A percentile compares a stretch with the other conserved stretches of the same genome.
phyloP scores from a whole-genome alignment of 1,140 invertebrate genomes.

The Heterodera schachtii region DNA sequence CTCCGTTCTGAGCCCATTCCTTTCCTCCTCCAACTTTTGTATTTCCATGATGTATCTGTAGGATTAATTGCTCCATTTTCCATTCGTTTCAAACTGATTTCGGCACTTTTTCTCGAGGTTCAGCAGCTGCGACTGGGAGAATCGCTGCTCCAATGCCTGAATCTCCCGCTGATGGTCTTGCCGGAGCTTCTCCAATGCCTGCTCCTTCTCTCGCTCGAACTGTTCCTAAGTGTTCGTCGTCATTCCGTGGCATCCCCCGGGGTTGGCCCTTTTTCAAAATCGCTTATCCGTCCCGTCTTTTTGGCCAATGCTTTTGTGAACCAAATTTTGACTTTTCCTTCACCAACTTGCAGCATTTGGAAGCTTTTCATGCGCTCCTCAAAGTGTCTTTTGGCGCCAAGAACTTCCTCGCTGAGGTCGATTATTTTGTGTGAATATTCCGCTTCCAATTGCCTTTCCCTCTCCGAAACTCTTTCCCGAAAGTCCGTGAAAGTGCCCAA shows the following conservation, averaged over 20 bases:
- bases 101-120: constrained; percentile 62
- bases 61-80: not conserved
- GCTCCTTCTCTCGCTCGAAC: constrained; percentile 64
- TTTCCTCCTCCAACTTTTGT: constrained; percentile 61
- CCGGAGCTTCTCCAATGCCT: constrained; percentile 61
- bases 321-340: not conserved
- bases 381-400: constrained; percentile 64
- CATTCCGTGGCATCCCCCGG: no score
- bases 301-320: no score
- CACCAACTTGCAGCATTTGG: constrained; percentile 58
- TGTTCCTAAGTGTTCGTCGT: constrained; percentile 47
- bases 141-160: constrained; percentile 59
- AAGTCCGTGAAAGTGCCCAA: constrained; percentile 65
- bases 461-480: constrained; percentile 60
- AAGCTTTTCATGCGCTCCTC: constrained; percentile 64
- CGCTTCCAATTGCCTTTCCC: constrained; percentile 62
- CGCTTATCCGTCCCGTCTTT: no score
- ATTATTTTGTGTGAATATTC: constrained; percentile 65
- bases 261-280: no score
- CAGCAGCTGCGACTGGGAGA: constrained; percentile 60
- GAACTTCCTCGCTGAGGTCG: constrained; percentile 62
- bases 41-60: constrained; percentile 63
- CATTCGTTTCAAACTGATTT: constrained; percentile 23
- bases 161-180: constrained; percentile 65
- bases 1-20: constrained; percentile 59